phyloP scores from a whole-genome alignment of 2,888 invertebrate genomes.

The Orthosia incerta region DNA sequence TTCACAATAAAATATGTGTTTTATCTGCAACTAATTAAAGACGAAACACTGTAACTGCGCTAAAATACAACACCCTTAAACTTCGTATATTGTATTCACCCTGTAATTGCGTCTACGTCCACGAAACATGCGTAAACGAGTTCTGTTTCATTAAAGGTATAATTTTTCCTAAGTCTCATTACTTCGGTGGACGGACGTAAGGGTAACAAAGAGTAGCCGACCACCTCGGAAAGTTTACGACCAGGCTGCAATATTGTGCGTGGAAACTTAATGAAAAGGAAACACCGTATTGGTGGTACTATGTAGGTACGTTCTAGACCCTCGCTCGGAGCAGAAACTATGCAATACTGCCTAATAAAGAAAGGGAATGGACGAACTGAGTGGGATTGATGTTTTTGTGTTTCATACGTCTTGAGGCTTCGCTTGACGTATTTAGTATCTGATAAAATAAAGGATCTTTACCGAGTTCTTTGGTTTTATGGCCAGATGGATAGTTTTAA shows the following conservation, averaged over 20 bases:
- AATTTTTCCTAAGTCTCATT: conserved; percentile 85
- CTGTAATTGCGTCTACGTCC: conserved; percentile 58
- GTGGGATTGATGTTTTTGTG: conserved; percentile 59
- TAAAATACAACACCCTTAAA: conserved; percentile 60
- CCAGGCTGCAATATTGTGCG: conserved; percentile 86
- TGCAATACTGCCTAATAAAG: conserved; percentile 54
- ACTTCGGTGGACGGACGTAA: conserved; percentile 74
- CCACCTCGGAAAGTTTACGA: conserved; percentile 85
- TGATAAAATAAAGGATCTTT: conserved; percentile 6
- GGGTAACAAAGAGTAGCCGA: conserved; percentile 72
- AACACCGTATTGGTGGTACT: conserved; percentile 77
- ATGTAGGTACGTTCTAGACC: conserved; percentile 69
- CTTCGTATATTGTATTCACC: conserved; percentile 54
- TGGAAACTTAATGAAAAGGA: conserved; percentile 88
- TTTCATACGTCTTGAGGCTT: conserved; percentile 33
- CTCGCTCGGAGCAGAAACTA: conserved; percentile 60
- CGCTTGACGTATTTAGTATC: conserved; percentile 19
- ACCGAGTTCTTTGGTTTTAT: conserved; percentile 17
- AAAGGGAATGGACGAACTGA: conserved; percentile 52
- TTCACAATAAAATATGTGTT: conserved; percentile 60
- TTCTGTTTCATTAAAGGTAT: conserved; percentile 84
- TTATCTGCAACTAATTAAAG: conserved; percentile 63
- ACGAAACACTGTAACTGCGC: conserved; percentile 49
- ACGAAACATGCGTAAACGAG: conserved; percentile 64
- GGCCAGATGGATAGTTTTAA: conserved; percentile 24